These are phyloP conservation scores for Verasper variegatus DNA, from an alignment of 2,113 vertebrate genomes.

Conservation along the genomic window DNA sequence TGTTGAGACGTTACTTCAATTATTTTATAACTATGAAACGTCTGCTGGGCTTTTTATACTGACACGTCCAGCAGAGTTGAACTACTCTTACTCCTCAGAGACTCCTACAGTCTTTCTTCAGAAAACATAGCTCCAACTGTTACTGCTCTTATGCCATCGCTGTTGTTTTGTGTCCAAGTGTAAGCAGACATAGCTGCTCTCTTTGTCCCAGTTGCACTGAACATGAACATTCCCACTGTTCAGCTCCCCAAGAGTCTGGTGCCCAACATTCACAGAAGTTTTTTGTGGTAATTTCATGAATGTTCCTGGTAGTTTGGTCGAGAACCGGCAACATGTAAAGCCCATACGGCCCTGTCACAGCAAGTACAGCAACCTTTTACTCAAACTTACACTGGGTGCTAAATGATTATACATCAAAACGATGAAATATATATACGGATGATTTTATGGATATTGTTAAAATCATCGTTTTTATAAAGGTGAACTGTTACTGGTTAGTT, in stretches of 20 bases:
- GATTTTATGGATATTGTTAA: too few species aligned
- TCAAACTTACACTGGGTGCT: not conserved
- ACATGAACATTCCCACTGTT: constrained; percentile 54
- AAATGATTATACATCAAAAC: too few species aligned
- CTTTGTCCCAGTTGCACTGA: constrained; percentile 45
- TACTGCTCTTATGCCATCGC: constrained; percentile 20
- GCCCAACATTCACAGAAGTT: constrained; percentile 35
- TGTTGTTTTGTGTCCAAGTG: constrained; percentile 19
- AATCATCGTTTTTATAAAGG: too few species aligned
- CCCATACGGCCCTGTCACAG: too few species aligned
- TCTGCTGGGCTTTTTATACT: not conserved
- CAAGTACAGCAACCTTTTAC: not conserved
- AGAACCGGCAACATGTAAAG: not conserved
- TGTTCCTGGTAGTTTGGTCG: constrained; percentile 1
- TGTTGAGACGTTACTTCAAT: too few species aligned
- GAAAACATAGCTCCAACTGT: constrained; percentile 18
- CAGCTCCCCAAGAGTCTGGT: constrained; percentile 22
- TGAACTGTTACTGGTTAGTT: too few species aligned
- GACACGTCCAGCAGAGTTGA: constrained; percentile 8
- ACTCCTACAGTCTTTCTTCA: constrained; percentile 19
- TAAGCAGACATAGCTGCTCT: constrained; percentile 28
- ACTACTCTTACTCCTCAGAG: not conserved
- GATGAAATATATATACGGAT: too few species aligned
- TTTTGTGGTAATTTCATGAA: constrained; percentile 17
- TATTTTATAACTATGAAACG: not conserved